Evolutionary conservation across 1,140 invertebrate genomes (phyloP), one percentile per base, ranked within the genome.

Genomic region (Drosophila sulfurigaster): DNA sequence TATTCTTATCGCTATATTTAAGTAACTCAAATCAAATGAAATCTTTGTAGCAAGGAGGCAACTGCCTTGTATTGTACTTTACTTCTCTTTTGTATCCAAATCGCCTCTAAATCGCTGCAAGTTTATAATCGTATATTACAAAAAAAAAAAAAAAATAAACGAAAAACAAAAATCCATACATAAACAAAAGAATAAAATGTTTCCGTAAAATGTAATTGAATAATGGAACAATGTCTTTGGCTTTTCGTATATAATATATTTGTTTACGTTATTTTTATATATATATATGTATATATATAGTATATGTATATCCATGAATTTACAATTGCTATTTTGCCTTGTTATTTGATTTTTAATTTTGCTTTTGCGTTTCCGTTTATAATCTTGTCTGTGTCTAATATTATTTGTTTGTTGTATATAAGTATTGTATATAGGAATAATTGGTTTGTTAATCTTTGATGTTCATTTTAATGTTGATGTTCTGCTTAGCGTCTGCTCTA

Each of bases 391-490:
- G 15, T 57, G 41, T 74, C 20, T 72, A 54, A 54, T 75, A 66
- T 83, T 72, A 78, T 70, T 59, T 54, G 15, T 73, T 60, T 73
- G 54, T 77, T 77, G 69, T 77, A 73, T 74, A 67, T 68, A 78
- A 74, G 71, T 78, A 79, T 83, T 88, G 83, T 88, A 89, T 89
- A 89, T 89, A 89, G 85, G 85, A 89, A 89, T 89, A 89, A 85
- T 89, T 89, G 88, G 79, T 85, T 81, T 88, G 83, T 89, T 88
- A 88, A 89, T 78, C 83, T 74, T 80, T 64, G 78, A 65, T 71
- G 80, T 74, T 66, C 54, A 8, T 57, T 68, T 75, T 51, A 35
- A 43, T 65, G 25, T 58, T 58, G 46, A 70, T 66, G 62, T 8
- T 63, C 63, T 67, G 56, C n/a, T 25, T 51, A 8, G 20, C 20